Evolutionary conservation across 2,888 invertebrate species (phyloP).

Genomic region (Seira sanloemensis): DNA sequence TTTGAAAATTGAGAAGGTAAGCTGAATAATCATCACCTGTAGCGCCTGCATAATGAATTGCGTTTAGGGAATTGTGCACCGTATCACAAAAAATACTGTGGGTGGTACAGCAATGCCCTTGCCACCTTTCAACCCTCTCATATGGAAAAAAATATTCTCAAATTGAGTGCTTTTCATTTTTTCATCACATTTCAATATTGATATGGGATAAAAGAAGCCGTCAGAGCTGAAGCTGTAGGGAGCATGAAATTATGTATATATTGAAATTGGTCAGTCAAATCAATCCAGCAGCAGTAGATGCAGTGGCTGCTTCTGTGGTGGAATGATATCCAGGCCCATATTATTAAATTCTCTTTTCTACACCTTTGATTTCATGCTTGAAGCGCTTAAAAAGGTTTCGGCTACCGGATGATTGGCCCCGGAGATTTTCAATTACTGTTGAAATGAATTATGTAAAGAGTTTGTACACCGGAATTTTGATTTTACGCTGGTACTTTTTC

Average conservation of each 20-base stretch:
- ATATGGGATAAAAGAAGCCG: background rate
- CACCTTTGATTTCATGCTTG: no score
- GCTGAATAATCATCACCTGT: constrained; percentile 13
- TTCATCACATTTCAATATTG: background rate
- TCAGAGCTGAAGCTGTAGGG: background rate
- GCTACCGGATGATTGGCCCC: no score
- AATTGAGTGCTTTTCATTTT: constrained; percentile 5
- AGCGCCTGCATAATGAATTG: constrained; percentile 8
- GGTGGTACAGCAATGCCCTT: background rate
- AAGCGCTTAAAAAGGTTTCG: no score
- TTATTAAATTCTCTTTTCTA: no score
- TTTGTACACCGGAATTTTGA: no score
- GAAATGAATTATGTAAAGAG: no score
- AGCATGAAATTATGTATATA: background rate
- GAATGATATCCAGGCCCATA: no score
- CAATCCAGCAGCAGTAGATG: constrained; percentile 1
- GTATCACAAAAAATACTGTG: background rate
- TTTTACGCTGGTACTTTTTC: no score
- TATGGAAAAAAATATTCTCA: background rate
- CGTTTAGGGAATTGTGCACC: background rate
- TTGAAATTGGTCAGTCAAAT: background rate
- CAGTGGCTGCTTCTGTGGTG: no score
- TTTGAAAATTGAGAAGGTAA: background rate
- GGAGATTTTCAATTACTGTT: no score
- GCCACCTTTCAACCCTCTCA: background rate